Conservation (phyloP, 2,113 vertebrate species). For the Cepphus grylle region DNA sequence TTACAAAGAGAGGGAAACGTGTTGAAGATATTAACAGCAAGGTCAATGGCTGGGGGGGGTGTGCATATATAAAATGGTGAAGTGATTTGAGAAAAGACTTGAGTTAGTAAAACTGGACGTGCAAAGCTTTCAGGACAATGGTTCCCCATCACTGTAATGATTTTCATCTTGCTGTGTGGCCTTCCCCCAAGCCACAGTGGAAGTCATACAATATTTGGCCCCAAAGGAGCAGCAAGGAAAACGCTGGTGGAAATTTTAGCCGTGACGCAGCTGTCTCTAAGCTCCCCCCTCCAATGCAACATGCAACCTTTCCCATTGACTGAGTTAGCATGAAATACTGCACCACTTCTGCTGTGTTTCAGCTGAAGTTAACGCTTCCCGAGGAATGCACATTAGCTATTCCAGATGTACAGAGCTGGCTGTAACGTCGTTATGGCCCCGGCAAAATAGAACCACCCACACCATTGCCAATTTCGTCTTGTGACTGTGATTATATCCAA, state of each 20-base stretch:
- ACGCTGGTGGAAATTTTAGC: background rate
- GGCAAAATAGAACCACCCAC: conserved; percentile 64
- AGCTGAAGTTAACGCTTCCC: conserved; percentile 24
- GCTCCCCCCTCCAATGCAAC: background rate
- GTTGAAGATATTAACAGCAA: background rate
- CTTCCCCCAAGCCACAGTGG: accelerated
- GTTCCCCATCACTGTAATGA: background rate
- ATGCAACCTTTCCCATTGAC: background rate
- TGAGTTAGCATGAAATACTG: background rate
- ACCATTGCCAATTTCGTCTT: conserved; percentile 46
- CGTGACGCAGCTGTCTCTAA: background rate
- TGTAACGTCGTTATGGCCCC: conserved; percentile 12
- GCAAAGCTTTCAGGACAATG: background rate
- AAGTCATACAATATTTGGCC: background rate
- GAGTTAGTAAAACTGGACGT: background rate
- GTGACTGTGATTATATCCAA: conserved; percentile 61
- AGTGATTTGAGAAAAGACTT: background rate
- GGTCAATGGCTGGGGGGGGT: accelerated
- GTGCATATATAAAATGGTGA: background rate
- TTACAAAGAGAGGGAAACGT: background rate
- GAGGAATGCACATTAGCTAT: conserved; percentile 51
- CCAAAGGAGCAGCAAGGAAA: background rate
- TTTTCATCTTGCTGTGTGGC: background rate
- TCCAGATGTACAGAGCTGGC: conserved; percentile 53
- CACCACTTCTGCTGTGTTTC: background rate